These are phyloP conservation scores for Pogonophryne albipinna DNA, from an alignment of 2,797 vertebrate species.

Conservation along the genomic window DNA sequence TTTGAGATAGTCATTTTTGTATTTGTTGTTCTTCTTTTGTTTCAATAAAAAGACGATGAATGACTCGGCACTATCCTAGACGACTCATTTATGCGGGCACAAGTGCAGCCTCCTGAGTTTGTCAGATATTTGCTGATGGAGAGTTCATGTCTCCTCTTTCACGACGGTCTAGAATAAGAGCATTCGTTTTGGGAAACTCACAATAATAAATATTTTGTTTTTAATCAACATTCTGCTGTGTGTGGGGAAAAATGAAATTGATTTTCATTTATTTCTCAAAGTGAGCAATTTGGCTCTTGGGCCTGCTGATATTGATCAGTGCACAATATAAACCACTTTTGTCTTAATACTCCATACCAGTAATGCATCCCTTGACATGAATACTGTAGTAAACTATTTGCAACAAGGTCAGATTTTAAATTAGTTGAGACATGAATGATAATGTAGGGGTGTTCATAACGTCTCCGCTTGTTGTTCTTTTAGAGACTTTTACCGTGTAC, in stretches of 20 bases:
- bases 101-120: background rate
- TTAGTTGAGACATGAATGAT: slow-evolving; percentile 4
- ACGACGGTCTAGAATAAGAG: background rate
- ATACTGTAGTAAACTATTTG: slow-evolving; percentile 17
- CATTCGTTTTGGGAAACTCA: slow-evolving; percentile 10
- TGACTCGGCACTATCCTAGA: background rate
- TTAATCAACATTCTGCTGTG: slow-evolving; percentile 20
- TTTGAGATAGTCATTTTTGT: too few species aligned
- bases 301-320: slow-evolving; percentile 17
- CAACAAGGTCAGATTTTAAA: slow-evolving; percentile 14
- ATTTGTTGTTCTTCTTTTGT: background rate
- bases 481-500: background rate
- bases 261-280: slow-evolving; percentile 16
- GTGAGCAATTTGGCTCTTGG: background rate
- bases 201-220: slow-evolving; percentile 9
- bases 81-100: background rate
- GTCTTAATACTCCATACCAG: slow-evolving; percentile 5
- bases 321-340: slow-evolving; percentile 1
- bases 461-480: background rate
- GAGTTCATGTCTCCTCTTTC: background rate
- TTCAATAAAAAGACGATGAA: background rate
- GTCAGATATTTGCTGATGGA: slow-evolving; percentile 10
- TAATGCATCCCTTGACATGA: slow-evolving; percentile 12
- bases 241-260: background rate
- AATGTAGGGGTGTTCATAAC: slow-evolving; percentile 2